Conservation (phyloP, 2,888 invertebrate genomes). For the Apotomis betuletana region DNA sequence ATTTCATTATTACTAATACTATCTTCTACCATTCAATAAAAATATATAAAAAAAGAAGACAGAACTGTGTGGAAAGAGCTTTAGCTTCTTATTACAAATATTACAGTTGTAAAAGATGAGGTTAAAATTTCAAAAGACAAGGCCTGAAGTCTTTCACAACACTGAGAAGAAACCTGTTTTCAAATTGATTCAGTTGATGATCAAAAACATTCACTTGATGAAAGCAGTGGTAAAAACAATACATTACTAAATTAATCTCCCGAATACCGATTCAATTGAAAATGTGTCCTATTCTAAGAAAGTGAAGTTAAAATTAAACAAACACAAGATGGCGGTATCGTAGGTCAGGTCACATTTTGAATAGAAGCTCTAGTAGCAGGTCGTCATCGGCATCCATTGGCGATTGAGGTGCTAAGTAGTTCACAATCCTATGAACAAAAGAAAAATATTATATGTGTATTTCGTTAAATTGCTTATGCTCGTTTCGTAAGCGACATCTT, state of each 20-base stretch:
- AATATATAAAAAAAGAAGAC: constrained; percentile 16
- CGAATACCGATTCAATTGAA: constrained; percentile 17
- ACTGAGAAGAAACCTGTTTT: constrained; percentile 65
- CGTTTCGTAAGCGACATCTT: no score
- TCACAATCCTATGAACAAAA: constrained; percentile 66
- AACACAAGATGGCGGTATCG: constrained; percentile 37
- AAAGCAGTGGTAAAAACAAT: constrained; percentile 26
- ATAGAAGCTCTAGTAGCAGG: constrained; percentile 75
- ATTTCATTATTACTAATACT: constrained; percentile 16
- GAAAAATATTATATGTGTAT: neutral
- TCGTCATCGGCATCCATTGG: constrained; percentile 81
- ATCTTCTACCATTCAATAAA: constrained; percentile 13
- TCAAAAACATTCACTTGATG: constrained; percentile 22
- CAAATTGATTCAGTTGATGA: constrained; percentile 43
- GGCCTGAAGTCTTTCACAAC: constrained; percentile 73
- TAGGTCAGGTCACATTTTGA: constrained; percentile 69
- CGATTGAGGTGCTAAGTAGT: constrained; percentile 78
- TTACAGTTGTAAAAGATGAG: constrained; percentile 49
- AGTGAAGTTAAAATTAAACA: constrained; percentile 23
- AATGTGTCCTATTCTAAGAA: constrained; percentile 15
- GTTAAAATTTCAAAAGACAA: constrained; percentile 63
- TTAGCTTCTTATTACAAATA: constrained; percentile 42
- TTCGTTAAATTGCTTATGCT: no score
- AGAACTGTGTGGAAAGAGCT: constrained; percentile 38
- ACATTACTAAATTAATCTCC: constrained; percentile 13